A percentile compares a stretch with the other conserved stretches of the same genome.
phyloP scores from a whole-genome alignment of 2,888 invertebrate genomes.

The Nomada lathburiana region DNA sequence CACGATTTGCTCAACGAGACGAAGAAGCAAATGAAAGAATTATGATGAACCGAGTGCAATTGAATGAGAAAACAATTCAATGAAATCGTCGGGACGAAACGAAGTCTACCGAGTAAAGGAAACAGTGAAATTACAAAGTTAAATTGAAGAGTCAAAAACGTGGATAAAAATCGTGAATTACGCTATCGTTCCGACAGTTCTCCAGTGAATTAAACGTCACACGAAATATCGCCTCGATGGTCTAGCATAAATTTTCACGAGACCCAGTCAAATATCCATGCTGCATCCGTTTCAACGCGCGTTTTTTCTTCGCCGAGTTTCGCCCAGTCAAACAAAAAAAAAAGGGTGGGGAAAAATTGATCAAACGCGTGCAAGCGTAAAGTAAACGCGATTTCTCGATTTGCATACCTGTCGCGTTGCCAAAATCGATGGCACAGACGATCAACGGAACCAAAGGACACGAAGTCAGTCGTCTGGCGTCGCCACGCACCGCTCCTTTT shows the following conservation, averaged over 20 bases:
- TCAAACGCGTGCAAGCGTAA: slow-evolving; percentile 26
- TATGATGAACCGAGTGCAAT: neutral
- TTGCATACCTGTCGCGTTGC: slow-evolving; percentile 54
- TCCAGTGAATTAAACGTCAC: too few relatives aligned
- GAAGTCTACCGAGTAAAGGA: too few relatives aligned
- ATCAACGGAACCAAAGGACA: slow-evolving; percentile 36
- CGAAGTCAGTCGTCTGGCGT: slow-evolving; percentile 29
- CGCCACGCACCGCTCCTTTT: slow-evolving; percentile 60
- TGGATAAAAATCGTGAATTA: too few relatives aligned
- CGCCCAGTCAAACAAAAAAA: too few relatives aligned
- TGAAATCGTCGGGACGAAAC: neutral
- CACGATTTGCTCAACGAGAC: neutral
- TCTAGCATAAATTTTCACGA: neutral
- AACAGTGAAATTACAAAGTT: too few relatives aligned
- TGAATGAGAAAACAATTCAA: neutral
- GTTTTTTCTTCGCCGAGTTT: too few relatives aligned
- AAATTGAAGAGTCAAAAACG: too few relatives aligned
- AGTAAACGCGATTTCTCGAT: slow-evolving; percentile 40
- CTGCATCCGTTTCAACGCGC: neutral
- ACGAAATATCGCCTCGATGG: neutral
- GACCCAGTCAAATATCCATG: neutral
- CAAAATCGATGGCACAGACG: slow-evolving; percentile 51
- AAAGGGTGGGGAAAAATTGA: slow-evolving; percentile 14
- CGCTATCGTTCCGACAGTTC: too few relatives aligned
- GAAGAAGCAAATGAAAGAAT: neutral